Conservation (phyloP, 1,140 invertebrate genomes). For the Bombus difficillimus region DNA sequence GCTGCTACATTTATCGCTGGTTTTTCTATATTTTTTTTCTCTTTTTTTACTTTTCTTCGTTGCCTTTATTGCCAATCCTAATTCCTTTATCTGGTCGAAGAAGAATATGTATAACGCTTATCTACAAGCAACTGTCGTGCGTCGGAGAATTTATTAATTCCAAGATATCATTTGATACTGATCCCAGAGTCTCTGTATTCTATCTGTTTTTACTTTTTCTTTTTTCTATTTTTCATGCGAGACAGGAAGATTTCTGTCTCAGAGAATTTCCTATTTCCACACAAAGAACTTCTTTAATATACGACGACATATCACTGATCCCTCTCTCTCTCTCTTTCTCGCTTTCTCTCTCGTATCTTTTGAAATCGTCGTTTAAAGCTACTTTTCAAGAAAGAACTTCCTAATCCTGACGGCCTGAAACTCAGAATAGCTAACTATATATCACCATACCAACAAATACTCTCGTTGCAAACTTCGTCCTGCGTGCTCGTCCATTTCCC, state of each 20-base stretch:
- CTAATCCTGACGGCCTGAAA: slow-evolving; percentile 5
- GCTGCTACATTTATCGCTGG: no score
- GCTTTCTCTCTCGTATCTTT: background rate
- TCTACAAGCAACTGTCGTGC: background rate
- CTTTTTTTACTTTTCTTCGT: no score
- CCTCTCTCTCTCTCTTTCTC: no score
- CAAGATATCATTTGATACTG: background rate
- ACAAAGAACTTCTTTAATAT: background rate
- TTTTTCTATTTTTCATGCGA: background rate
- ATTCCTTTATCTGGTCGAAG: no score
- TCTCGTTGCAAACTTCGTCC: background rate
- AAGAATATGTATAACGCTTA: background rate
- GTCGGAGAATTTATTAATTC: slow-evolving; percentile 7
- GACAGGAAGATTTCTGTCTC: background rate
- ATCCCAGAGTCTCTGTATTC: background rate
- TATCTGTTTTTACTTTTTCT: background rate
- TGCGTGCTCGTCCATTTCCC: no score
- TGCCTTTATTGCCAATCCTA: no score
- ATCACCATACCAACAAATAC: background rate
- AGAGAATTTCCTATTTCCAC: background rate
- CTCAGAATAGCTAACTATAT: background rate
- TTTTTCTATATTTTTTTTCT: background rate
- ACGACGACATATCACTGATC: background rate
- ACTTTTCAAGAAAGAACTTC: background rate
- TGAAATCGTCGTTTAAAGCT: background rate